These are phyloP conservation scores for Egretta garzetta DNA, from an alignment of 2,113 vertebrate species.

Conservation along the genomic window DNA sequence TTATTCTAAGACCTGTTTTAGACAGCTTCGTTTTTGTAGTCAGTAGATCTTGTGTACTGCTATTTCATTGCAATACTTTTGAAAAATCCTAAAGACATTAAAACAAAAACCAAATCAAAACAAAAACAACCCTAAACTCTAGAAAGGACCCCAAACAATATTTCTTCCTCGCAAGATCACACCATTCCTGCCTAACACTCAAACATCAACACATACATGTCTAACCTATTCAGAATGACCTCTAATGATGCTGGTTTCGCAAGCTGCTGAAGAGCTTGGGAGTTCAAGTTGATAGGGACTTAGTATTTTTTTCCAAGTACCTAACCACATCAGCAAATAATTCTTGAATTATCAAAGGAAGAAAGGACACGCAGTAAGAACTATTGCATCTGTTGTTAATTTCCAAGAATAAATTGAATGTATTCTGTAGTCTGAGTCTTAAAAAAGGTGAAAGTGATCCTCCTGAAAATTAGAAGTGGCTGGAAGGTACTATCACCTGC, in stretches of 20 bases:
- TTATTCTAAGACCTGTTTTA: neutral
- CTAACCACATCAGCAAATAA: neutral
- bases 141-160: neutral
- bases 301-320: neutral
- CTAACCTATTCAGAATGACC: neutral
- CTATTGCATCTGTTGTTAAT: neutral
- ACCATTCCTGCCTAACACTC: neutral
- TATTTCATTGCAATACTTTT: neutral
- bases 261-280: neutral
- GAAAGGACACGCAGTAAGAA: neutral
- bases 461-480: neutral
- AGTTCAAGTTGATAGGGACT: neutral
- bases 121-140: neutral
- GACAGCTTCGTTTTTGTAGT: neutral
- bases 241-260: neutral
- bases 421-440: neutral
- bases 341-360: neutral
- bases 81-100: neutral
- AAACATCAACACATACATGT: accelerated
- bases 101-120: neutral
- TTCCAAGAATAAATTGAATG: neutral
- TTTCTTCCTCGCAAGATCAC: neutral
- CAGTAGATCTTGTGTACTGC: neutral
- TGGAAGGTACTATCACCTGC: neutral
- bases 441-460: neutral